Conservation (phyloP, 53 echinoderm and acorn worm genomes). For the Arbacia lixula region DNA sequence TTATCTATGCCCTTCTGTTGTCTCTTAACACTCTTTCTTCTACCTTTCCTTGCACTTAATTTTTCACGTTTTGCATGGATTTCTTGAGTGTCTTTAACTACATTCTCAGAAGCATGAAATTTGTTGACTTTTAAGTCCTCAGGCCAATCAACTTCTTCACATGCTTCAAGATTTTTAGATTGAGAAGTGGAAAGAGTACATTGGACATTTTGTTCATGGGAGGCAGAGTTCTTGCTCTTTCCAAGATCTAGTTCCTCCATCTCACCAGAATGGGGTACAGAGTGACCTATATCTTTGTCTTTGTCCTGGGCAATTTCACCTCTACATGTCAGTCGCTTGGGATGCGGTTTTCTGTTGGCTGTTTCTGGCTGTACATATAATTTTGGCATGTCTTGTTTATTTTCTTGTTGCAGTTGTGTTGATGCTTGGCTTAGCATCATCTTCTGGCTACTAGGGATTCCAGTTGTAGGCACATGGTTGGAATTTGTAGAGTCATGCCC, state of each 20-base stretch:
- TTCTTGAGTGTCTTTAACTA: neutral
- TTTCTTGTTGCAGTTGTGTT: neutral
- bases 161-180: no score
- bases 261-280: no score
- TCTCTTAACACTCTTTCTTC: slow-evolving; percentile 14
- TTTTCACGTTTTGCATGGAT: neutral
- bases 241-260: neutral
- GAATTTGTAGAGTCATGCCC: neutral
- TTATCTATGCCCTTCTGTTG: slow-evolving; percentile 47
- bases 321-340: no score
- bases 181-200: no score
- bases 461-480: no score
- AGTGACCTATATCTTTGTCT: no score
- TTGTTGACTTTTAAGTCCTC: no score
- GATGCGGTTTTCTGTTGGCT: no score
- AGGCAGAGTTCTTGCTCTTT: neutral
- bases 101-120: neutral
- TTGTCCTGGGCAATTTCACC: neutral
- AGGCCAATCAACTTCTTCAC: no score
- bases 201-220: neutral
- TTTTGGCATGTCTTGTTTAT: neutral
- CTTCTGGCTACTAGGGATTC: no score
- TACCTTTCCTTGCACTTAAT: neutral
- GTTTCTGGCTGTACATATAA: no score
- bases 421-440: neutral